phyloP scores from a whole-genome alignment of 1,140 invertebrate genomes.

The Hermetia illucens region DNA sequence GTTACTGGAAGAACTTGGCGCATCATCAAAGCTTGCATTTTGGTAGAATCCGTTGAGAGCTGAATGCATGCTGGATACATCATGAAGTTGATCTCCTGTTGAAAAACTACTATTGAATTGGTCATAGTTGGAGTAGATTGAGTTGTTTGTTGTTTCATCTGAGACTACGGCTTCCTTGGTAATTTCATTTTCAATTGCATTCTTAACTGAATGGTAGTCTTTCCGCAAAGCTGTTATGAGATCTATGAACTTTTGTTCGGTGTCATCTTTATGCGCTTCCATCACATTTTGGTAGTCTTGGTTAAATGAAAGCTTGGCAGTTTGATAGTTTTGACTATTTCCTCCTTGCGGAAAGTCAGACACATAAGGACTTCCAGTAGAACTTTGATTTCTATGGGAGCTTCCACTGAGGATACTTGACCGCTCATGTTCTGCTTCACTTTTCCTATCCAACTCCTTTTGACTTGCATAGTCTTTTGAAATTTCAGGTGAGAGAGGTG shows the following conservation, averaged over 20 bases:
- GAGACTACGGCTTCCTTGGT: too few species aligned
- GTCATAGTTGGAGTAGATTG: too few species aligned
- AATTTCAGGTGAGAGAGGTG: background rate
- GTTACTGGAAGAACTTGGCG: background rate
- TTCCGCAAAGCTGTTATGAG: background rate
- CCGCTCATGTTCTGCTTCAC: background rate
- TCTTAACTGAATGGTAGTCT: background rate
- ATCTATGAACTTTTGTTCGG: background rate
- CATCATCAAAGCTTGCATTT: slow-evolving; percentile 3
- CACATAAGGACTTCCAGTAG: slow-evolving; percentile 2
- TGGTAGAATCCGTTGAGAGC: slow-evolving; percentile 2
- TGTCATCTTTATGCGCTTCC: background rate
- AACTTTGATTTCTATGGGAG: slow-evolving; percentile 1
- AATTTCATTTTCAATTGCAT: background rate
- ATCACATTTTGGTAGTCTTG: background rate
- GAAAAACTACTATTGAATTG: too few species aligned
- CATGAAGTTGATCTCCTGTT: too few species aligned
- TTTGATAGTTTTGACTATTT: background rate
- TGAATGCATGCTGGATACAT: too few species aligned
- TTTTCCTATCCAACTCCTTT: background rate
- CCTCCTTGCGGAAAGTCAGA: background rate
- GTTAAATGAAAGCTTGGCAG: too few species aligned
- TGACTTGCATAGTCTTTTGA: background rate
- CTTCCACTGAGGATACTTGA: background rate
- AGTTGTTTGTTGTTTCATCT: too few species aligned